Percentiles rank a stretch among this genome's conserved stretches.
Evolutionary conservation across 2,113 vertebrate genomes (phyloP).

Genomic region (Panurus biarmicus): DNA sequence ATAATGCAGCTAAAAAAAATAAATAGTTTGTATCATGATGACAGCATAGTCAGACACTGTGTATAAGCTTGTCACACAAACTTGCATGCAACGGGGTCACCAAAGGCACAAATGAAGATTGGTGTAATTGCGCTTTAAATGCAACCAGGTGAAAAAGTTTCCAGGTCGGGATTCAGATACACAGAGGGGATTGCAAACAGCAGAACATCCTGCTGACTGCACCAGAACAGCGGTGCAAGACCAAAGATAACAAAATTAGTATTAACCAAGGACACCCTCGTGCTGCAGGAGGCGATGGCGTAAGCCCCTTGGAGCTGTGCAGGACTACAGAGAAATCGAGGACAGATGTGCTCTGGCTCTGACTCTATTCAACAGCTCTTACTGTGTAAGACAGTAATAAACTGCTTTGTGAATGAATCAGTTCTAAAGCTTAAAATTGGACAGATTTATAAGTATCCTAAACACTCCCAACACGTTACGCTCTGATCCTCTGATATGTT

Average conservation of each 20-base stretch:
- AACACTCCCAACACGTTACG: rapidly evolving
- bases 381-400: neutral
- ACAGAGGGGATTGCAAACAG: neutral
- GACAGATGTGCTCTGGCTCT: neutral
- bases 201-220: neutral
- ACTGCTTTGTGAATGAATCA: neutral
- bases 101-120: neutral
- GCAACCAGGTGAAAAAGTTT: neutral
- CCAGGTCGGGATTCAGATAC: neutral
- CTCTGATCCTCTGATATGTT: neutral
- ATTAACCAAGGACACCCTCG: neutral
- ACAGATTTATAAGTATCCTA: neutral
- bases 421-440: neutral
- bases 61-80: neutral
- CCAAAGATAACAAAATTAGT: neutral
- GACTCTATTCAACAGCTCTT: neutral
- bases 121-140: neutral
- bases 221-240: neutral
- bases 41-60: neutral
- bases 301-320: neutral
- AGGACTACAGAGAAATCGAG: neutral
- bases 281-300: neutral
- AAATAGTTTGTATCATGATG: neutral
- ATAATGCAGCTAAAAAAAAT: neutral
- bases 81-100: neutral